These are phyloP conservation scores for Cyrtorhinus lividipennis DNA, from an alignment of 1,140 invertebrate species.

Conservation along the genomic window DNA sequence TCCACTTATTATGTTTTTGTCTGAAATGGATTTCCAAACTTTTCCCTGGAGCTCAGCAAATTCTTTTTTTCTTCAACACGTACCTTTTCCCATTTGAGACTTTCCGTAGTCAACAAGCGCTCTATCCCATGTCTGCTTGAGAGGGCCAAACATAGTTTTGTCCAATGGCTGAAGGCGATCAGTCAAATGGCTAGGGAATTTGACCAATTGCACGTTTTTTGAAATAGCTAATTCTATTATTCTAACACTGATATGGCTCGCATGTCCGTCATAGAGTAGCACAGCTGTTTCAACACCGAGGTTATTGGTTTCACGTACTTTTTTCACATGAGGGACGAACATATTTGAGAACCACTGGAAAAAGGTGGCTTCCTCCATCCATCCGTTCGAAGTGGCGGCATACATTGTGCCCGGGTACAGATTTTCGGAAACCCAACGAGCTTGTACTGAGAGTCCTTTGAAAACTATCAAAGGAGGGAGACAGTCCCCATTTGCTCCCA, in stretches of 20 bases:
- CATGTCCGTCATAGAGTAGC: slow-evolving; percentile 24
- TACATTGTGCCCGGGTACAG: slow-evolving; percentile 27
- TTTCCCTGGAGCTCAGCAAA: slow-evolving; percentile 24
- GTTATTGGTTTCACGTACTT: slow-evolving; percentile 6
- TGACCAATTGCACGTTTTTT: slow-evolving; percentile 25
- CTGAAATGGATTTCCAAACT: slow-evolving; percentile 11
- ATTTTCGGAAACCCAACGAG: slow-evolving; percentile 26
- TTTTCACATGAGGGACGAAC: neutral
- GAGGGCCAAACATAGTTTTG: slow-evolving; percentile 26
- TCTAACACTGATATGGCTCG: slow-evolving; percentile 25
- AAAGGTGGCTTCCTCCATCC: slow-evolving; percentile 28
- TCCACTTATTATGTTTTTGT: neutral
- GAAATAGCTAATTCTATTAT: slow-evolving; percentile 24
- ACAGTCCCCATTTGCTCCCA: slow-evolving; percentile 25
- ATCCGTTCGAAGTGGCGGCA: slow-evolving; percentile 27
- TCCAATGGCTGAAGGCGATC: slow-evolving; percentile 26
- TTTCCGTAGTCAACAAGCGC: slow-evolving; percentile 22
- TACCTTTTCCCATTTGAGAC: slow-evolving; percentile 18
- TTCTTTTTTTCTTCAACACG: slow-evolving; percentile 21
- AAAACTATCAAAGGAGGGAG: slow-evolving; percentile 28
- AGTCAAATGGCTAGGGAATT: slow-evolving; percentile 27
- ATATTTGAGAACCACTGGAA: slow-evolving; percentile 24
- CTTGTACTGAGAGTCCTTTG: slow-evolving; percentile 27
- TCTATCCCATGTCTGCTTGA: slow-evolving; percentile 28
- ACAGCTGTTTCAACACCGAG: neutral